These are phyloP conservation scores for Rotaria sp. DNA, from an alignment of 2,888 invertebrate genomes.

Conservation along the genomic window DNA sequence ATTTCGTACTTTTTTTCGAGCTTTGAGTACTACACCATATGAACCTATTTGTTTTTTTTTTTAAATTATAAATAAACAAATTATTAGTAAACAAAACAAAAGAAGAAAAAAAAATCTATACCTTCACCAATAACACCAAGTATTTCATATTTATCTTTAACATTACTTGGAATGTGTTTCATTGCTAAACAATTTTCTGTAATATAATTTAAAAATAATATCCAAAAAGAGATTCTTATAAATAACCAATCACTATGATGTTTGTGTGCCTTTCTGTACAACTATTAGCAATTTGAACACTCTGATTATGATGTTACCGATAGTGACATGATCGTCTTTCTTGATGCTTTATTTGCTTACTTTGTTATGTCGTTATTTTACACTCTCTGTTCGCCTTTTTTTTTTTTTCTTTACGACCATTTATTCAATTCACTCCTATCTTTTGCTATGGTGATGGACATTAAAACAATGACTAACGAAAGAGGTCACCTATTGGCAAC, in stretches of 20 bases:
- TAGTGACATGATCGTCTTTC: not conserved
- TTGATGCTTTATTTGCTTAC: not conserved
- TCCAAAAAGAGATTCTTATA: not conserved
- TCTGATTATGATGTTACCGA: not conserved
- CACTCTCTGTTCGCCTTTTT: not conserved
- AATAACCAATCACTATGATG: not conserved
- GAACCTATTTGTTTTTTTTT: not conserved
- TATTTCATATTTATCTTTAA: slow-evolving; percentile 19
- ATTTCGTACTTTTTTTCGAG: not conserved
- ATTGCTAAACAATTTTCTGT: not conserved
- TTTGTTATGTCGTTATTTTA: not conserved
- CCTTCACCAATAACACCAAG: slow-evolving; percentile 11
- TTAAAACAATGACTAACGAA: not conserved
- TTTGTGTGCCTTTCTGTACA: no score
- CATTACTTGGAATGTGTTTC: slow-evolving; percentile 2
- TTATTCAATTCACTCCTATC: not conserved
- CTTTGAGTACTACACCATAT: not conserved
- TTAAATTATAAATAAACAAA: not conserved
- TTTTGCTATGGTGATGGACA: not conserved
- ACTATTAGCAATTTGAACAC: no score
- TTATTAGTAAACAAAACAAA: no score
- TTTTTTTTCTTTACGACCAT: not conserved
- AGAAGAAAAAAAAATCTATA: not conserved
- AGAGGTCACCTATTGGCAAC: not conserved
- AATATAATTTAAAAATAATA: not conserved